Conservation (phyloP, 2,797 vertebrate genomes). For the Ctenopoma multispine region DNA sequence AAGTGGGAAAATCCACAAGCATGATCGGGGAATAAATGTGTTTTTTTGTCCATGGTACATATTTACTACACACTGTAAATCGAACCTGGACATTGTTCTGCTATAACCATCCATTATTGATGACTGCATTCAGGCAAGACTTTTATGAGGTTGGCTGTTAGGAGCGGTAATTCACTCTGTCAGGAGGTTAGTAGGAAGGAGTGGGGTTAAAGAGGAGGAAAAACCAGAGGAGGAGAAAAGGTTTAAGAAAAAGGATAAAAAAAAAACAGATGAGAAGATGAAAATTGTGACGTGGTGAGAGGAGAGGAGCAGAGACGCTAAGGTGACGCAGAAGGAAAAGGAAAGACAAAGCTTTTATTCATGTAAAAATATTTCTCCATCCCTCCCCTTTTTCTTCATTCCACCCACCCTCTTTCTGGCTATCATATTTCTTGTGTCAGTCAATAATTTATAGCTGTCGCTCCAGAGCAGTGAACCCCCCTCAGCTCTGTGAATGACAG, state of each 20-base stretch:
- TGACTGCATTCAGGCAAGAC: constrained; percentile 72
- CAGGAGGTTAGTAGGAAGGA: constrained; percentile 51
- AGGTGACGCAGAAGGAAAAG: not conserved
- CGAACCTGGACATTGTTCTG: constrained; percentile 67
- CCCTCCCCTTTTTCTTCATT: constrained; percentile 28
- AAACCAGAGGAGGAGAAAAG: constrained; percentile 16
- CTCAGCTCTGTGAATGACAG: constrained; percentile 69
- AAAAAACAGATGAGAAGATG: constrained; percentile 5
- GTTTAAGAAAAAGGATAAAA: constrained; percentile 5
- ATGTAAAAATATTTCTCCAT: constrained; percentile 21
- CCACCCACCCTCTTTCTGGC: constrained; percentile 47
- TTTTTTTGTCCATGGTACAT: constrained; percentile 41
- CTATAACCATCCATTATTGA: constrained; percentile 72
- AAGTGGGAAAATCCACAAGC: constrained; percentile 24
- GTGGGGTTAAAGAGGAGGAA: constrained; percentile 27
- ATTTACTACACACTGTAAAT: constrained; percentile 72
- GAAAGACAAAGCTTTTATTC: constrained; percentile 56
- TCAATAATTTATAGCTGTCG: constrained; percentile 80
- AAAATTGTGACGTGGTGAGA: not conserved
- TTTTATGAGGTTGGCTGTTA: constrained; percentile 75
- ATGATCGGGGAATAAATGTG: constrained; percentile 44
- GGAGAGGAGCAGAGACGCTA: constrained; percentile 4
- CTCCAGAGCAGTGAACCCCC: constrained; percentile 62
- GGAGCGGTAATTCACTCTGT: constrained; percentile 73
- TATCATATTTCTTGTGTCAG: constrained; percentile 79